Conservation (phyloP, 2,888 invertebrate genomes). For the Protula sp. region DNA sequence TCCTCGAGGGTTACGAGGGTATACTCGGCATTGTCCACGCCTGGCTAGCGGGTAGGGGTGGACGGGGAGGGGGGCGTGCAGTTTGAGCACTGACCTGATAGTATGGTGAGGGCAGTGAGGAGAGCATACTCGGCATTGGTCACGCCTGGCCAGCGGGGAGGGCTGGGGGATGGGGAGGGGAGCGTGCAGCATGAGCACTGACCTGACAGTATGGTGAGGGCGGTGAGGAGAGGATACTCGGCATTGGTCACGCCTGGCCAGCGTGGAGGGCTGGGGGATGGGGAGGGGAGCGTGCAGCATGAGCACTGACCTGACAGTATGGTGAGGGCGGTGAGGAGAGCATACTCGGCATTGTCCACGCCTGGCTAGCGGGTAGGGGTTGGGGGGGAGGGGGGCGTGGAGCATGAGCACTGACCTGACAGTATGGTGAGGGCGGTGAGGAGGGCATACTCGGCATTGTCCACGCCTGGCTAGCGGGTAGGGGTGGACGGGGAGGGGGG, state of each 20-base stretch:
- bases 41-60: too few species aligned
- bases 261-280: too few species aligned
- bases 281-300: too few species aligned
- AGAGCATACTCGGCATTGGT: conserved; percentile 96
- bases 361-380: too few species aligned
- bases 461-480: too few species aligned
- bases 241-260: conserved; percentile 96
- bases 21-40: conserved; percentile 96
- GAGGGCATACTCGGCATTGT: conserved; percentile 94
- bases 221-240: conserved; percentile 92
- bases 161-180: too few species aligned
- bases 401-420: conserved; percentile 84
- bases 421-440: conserved; percentile 96
- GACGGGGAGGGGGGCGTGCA: too few species aligned
- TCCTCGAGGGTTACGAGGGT: conserved; percentile 89
- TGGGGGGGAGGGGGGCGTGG: too few species aligned
- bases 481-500: too few species aligned
- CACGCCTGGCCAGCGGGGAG: too few species aligned
- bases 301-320: conserved; percentile 93
- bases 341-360: conserved; percentile 97
- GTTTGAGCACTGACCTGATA: conserved; percentile 88
- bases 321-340: conserved; percentile 90
- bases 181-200: too few species aligned
- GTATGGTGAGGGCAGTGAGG: conserved; percentile 93
- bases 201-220: conserved; percentile 97